Conservation (phyloP, 1,140 invertebrate genomes). For the Platyura marginata region DNA sequence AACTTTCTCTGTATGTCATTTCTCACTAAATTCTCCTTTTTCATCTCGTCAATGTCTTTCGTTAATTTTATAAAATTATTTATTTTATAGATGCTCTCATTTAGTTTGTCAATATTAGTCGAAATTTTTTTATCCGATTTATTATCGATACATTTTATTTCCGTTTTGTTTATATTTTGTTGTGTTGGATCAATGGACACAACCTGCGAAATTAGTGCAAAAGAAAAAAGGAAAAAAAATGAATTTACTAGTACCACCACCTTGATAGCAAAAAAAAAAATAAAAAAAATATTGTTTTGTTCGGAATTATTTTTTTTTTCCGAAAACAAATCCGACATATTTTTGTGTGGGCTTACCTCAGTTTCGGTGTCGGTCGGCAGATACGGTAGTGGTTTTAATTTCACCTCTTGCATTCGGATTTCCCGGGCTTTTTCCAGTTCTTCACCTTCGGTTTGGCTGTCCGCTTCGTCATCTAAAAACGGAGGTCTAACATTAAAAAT, state of each 20-base stretch:
- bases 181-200: neutral
- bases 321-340: too few species aligned
- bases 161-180: neutral
- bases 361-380: slow-evolving; percentile 52
- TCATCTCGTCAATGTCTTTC: slow-evolving; percentile 19
- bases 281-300: too few species aligned
- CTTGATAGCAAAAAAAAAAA: too few species aligned
- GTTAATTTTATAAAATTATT: slow-evolving; percentile 23
- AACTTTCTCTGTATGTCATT: slow-evolving; percentile 22
- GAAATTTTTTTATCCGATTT: slow-evolving; percentile 15
- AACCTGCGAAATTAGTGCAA: neutral
- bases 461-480: slow-evolving; percentile 42
- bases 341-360: too few species aligned
- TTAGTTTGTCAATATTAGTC: slow-evolving; percentile 21
- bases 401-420: slow-evolving; percentile 44
- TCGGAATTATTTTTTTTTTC: too few species aligned
- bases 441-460: slow-evolving; percentile 54
- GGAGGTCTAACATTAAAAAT: neutral
- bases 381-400: slow-evolving; percentile 37
- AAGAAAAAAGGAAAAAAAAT: neutral
- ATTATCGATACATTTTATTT: slow-evolving; percentile 12
- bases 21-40: slow-evolving; percentile 22
- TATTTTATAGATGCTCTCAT: slow-evolving; percentile 19
- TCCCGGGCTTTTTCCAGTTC: slow-evolving; percentile 42
- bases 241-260: too few species aligned